A percentile compares a stretch with the other conserved stretches of the same genome.
Evolutionary conservation across 2,113 vertebrate genomes (phyloP).

Genomic region (Halcyon malimbica): DNA sequence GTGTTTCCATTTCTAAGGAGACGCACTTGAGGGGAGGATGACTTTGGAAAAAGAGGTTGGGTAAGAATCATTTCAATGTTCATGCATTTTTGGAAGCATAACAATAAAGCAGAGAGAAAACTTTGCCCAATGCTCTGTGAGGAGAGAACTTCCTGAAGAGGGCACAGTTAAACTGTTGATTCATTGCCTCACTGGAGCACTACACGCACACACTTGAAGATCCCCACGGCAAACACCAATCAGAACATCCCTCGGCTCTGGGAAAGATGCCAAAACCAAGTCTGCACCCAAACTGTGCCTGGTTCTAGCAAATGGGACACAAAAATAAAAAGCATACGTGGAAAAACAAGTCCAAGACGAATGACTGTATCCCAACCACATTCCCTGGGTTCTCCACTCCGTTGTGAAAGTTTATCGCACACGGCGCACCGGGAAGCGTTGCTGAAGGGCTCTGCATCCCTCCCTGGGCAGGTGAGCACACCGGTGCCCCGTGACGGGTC

Average conservation of each 20-base stretch:
- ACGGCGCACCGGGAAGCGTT: rapidly evolving
- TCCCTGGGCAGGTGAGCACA: background rate
- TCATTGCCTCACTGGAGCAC: constrained; percentile 19
- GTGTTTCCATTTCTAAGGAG: background rate
- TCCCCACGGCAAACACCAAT: background rate
- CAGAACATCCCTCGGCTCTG: background rate
- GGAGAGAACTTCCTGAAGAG: constrained; percentile 61
- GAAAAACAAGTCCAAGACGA: background rate
- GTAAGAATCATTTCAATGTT: background rate
- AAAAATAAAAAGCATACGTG: background rate
- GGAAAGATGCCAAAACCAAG: background rate
- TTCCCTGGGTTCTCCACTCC: background rate
- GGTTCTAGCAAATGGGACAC: background rate
- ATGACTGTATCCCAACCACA: background rate
- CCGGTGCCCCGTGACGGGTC: background rate
- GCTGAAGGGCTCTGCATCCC: background rate
- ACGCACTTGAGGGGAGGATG: background rate
- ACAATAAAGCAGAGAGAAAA: background rate
- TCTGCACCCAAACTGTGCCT: background rate
- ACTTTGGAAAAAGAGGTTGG: background rate
- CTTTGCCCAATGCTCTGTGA: background rate
- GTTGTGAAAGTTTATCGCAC: background rate
- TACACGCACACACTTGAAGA: background rate
- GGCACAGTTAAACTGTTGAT: constrained; percentile 65
- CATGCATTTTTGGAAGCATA: background rate